These are phyloP conservation scores for Mactromeris polynyma DNA, from an alignment of 2,888 invertebrate genomes.

Conservation along the genomic window DNA sequence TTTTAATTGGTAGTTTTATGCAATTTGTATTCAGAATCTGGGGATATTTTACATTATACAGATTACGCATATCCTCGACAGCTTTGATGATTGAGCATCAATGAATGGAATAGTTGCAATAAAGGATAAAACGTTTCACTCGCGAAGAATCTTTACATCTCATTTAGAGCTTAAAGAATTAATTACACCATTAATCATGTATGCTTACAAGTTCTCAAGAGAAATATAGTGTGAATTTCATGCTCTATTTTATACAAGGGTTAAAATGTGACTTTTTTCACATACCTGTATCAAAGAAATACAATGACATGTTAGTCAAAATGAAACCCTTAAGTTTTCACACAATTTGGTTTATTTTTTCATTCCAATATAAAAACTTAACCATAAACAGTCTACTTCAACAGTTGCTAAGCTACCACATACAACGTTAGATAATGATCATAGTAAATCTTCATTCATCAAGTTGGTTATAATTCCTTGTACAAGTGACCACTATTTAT, in stretches of 20 bases:
- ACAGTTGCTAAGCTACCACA: too few relatives aligned
- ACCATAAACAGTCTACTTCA: too few relatives aligned
- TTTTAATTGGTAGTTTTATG: conserved; percentile 58
- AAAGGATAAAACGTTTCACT: conserved; percentile 44
- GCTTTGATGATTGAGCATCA: conserved; percentile 46
- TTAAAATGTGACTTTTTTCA: background rate
- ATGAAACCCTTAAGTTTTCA: too few relatives aligned
- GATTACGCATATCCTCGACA: conserved; percentile 51
- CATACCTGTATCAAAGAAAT: too few relatives aligned
- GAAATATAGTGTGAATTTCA: background rate
- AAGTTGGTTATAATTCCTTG: too few relatives aligned
- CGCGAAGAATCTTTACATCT: conserved; percentile 46
- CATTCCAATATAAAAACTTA: too few relatives aligned
- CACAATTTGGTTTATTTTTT: too few relatives aligned
- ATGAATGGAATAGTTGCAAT: conserved; percentile 47
- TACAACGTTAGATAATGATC: too few relatives aligned
- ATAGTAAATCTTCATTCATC: too few relatives aligned
- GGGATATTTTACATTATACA: conserved; percentile 42
- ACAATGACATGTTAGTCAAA: too few relatives aligned
- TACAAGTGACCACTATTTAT: too few relatives aligned
- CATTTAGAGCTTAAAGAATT: conserved; percentile 42
- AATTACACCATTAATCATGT: conserved; percentile 28
- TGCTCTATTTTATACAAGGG: background rate
- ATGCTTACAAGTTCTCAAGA: background rate
- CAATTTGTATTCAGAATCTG: conserved; percentile 63